Percentiles rank a stretch among this genome's conserved stretches.
These are phyloP conservation scores for Melinopterus prodromus DNA, from an alignment of 2,888 invertebrate species.

Conservation along the genomic window DNA sequence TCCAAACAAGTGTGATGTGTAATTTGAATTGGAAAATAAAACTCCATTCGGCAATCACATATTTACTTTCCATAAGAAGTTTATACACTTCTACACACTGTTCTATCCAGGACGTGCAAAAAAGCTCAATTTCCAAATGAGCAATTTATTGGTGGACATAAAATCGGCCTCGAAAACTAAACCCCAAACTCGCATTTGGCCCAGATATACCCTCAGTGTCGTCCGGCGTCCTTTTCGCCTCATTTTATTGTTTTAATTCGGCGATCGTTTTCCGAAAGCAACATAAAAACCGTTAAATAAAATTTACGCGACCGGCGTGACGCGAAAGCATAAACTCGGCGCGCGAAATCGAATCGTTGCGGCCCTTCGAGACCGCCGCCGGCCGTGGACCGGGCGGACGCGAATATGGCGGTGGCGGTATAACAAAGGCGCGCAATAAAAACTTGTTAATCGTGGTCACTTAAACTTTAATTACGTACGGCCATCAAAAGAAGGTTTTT, in stretches of 20 bases:
- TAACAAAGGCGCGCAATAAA: constrained; percentile 18
- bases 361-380: neutral
- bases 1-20: too few relatives aligned
- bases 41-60: too few relatives aligned
- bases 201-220: constrained; percentile 5
- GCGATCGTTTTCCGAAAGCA: constrained; percentile 24
- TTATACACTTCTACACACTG: too few relatives aligned
- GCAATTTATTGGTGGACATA: neutral
- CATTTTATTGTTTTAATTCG: constrained; percentile 25
- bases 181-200: neutral
- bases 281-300: constrained; percentile 15
- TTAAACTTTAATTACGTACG: constrained; percentile 19
- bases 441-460: constrained; percentile 24
- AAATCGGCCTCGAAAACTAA: neutral
- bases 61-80: too few relatives aligned
- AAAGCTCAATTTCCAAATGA: neutral
- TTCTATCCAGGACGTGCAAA: neutral
- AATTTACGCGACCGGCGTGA: constrained; percentile 25
- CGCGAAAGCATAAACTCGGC: constrained; percentile 13
- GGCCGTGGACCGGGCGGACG: neutral
- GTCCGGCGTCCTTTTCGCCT: constrained; percentile 6
- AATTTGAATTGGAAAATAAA: too few relatives aligned
- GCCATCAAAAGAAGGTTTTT: constrained; percentile 8
- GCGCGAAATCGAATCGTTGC: neutral
- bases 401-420: neutral